Evolutionary conservation across 1,140 invertebrate species (phyloP).

Genomic region (Scylla paramamosain): DNA sequence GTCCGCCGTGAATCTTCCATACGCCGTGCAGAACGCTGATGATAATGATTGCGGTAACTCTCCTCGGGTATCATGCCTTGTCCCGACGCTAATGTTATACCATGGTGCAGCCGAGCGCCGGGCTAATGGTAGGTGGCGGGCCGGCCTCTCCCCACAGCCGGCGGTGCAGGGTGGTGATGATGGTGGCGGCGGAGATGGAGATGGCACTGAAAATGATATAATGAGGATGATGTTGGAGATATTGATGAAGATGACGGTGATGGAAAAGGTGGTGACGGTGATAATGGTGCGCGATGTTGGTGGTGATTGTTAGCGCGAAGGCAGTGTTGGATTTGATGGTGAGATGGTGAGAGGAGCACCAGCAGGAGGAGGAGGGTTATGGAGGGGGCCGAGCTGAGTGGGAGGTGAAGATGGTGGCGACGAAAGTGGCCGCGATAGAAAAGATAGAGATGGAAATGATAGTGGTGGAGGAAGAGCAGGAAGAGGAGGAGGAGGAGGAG

Average conservation of each 20-base stretch:
- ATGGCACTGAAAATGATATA: slow-evolving; percentile 36
- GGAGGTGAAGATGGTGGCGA: slow-evolving; percentile 45
- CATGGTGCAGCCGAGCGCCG: background rate
- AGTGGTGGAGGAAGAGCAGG: background rate
- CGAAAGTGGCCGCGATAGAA: slow-evolving; percentile 25
- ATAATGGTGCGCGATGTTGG: background rate
- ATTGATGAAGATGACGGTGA: slow-evolving; percentile 22
- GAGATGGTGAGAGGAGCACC: background rate
- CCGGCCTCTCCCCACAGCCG: slow-evolving; percentile 26
- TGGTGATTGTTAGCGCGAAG: background rate
- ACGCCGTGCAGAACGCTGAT: slow-evolving; percentile 32
- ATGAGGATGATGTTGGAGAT: slow-evolving; percentile 22
- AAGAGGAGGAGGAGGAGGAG: background rate
- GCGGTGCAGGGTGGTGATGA: background rate
- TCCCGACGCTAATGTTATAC: slow-evolving; percentile 15
- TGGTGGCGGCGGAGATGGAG: slow-evolving; percentile 44
- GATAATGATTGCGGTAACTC: slow-evolving; percentile 35
- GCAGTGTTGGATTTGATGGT: background rate
- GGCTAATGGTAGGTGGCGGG: slow-evolving; percentile 40
- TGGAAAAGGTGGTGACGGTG: slow-evolving; percentile 18
- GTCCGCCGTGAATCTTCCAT: slow-evolving; percentile 27
- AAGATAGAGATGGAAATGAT: slow-evolving; percentile 34
- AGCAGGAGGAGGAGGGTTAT: background rate
- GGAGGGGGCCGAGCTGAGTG: background rate
- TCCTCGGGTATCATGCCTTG: slow-evolving; percentile 48